phyloP scores from a whole-genome alignment of 2,797 vertebrate species.

The Neosilurus hyrtlii region DNA sequence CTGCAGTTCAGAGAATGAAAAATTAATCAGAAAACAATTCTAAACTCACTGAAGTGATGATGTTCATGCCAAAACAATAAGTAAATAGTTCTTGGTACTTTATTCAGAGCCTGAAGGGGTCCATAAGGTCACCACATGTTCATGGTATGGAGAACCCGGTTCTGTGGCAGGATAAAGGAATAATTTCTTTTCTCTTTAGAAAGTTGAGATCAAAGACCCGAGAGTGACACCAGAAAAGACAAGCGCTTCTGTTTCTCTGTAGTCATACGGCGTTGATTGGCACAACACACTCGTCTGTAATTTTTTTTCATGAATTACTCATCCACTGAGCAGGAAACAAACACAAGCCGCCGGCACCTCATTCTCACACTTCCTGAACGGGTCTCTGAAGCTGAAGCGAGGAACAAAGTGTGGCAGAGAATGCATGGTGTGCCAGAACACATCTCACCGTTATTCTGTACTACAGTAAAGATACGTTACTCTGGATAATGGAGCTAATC shows the following conservation, averaged over 20 bases:
- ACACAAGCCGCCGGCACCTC: slow-evolving; percentile 41
- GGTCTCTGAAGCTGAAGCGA: slow-evolving; percentile 25
- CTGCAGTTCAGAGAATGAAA: background rate
- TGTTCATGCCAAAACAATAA: background rate
- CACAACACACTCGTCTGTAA: slow-evolving; percentile 38
- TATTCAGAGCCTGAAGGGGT: background rate
- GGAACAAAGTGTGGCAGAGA: slow-evolving; percentile 27
- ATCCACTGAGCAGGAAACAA: slow-evolving; percentile 47
- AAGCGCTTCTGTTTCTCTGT: slow-evolving; percentile 25
- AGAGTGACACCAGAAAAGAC: slow-evolving; percentile 20
- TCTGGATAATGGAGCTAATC: background rate
- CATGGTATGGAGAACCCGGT: background rate
- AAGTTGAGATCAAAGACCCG: slow-evolving; percentile 46
- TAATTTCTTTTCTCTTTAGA: slow-evolving; percentile 33
- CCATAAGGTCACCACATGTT: no score
- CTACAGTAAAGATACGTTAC: background rate
- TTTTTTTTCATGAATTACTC: slow-evolving; percentile 51
- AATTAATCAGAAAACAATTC: background rate
- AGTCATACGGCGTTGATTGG: slow-evolving; percentile 38
- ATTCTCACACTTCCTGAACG: slow-evolving; percentile 40
- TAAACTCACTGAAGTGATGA: background rate
- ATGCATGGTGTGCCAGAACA: background rate
- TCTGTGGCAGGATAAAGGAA: background rate
- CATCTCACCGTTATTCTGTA: background rate
- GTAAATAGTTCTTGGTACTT: background rate